These are phyloP conservation scores for Hoplostethus mediterraneus DNA, from an alignment of 2,797 vertebrate species.

Conservation along the genomic window DNA sequence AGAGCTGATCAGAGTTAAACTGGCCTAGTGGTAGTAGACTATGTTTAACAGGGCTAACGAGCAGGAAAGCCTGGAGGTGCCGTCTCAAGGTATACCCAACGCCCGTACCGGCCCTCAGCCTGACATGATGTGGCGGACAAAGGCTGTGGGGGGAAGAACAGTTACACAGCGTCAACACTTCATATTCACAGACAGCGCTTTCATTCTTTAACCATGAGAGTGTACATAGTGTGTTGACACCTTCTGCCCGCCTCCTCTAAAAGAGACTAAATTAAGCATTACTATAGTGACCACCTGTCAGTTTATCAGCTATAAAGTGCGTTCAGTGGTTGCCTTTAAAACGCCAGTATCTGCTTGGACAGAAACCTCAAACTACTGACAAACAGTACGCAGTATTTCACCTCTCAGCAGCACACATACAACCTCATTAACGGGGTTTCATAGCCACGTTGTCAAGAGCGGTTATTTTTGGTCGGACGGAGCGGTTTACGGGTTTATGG, in stretches of 20 bases:
- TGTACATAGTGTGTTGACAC: constrained; percentile 6
- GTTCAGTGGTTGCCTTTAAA: not conserved
- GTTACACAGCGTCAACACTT: constrained; percentile 67
- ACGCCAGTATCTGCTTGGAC: not conserved
- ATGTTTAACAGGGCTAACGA: constrained; percentile 46
- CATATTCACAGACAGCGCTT: constrained; percentile 20
- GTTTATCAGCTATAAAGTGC: not conserved
- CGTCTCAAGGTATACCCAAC: constrained; percentile 79
- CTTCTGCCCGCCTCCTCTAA: not conserved
- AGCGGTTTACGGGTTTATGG: not conserved
- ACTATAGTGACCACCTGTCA: not conserved
- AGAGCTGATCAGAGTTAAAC: constrained; percentile 36
- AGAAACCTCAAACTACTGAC: not conserved
- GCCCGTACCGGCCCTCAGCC: constrained; percentile 88
- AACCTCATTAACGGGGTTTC: not conserved
- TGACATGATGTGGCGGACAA: constrained; percentile 96
- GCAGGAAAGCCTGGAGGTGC: constrained; percentile 76
- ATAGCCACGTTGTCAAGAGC: not conserved
- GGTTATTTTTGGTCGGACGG: not conserved
- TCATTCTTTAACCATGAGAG: constrained; percentile 12
- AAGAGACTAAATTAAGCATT: not conserved
- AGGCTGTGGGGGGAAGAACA: constrained; percentile 93
- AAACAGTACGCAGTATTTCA: not conserved
- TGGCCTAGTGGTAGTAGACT: constrained; percentile 30
- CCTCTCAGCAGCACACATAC: not conserved